phyloP scores from a whole-genome alignment of 2,797 vertebrate genomes.

The Coregonus ussuriensis region DNA sequence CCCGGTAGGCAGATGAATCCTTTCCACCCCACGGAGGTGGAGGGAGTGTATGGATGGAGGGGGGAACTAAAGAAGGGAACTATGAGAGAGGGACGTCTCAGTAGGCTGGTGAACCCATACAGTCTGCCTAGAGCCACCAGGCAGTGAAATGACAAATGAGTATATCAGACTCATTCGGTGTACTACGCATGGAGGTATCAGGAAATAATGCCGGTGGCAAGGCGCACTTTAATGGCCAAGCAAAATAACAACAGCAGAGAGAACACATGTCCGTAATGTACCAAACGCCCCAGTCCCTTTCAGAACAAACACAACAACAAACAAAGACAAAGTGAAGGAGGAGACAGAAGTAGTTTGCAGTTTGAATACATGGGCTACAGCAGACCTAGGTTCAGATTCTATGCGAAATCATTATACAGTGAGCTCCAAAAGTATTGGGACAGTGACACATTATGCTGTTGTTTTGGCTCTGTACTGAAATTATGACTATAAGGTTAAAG shows the following conservation, averaged over 20 bases:
- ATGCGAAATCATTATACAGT: neutral
- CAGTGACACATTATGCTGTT: neutral
- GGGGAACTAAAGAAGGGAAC: neutral
- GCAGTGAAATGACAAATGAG: constrained; percentile 1
- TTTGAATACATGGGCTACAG: neutral
- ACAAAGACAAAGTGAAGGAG: neutral
- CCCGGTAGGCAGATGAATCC: no score
- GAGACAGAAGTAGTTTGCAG: neutral
- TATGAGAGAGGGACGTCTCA: neutral
- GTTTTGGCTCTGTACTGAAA: no score
- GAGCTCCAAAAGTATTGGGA: no score
- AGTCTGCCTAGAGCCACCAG: neutral
- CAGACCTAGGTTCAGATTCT: neutral
- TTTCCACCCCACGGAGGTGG: no score
- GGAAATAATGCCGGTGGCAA: neutral
- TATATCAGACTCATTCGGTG: neutral
- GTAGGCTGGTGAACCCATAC: constrained; percentile 4
- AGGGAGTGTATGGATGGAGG: constrained; percentile 2
- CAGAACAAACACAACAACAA: neutral
- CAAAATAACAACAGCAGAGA: neutral
- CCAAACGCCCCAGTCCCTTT: neutral
- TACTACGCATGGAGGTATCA: neutral
- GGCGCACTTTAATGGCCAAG: neutral
- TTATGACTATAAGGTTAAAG: no score
- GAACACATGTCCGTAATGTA: neutral